Evolutionary conservation across 2,113 vertebrate species (phyloP).

Genomic region (Acinonyx jubatus): DNA sequence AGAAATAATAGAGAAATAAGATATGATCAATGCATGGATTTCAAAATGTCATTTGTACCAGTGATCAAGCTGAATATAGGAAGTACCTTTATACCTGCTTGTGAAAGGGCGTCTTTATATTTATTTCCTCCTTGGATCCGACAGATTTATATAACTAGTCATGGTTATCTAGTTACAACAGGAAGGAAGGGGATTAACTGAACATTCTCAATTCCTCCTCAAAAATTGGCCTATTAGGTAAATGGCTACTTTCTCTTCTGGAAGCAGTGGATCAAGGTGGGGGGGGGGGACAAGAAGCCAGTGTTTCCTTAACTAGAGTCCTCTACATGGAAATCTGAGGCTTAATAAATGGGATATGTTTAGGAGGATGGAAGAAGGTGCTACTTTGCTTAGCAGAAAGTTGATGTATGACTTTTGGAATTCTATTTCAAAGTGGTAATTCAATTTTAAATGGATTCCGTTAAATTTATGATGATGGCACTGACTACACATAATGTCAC

Average conservation of each 20-base stretch:
- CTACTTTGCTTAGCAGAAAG: neutral
- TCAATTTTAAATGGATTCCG: neutral
- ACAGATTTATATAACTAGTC: neutral
- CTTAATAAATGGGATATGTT: neutral
- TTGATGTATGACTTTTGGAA: neutral
- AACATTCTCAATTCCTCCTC: neutral
- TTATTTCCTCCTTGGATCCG: neutral
- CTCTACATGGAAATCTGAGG: neutral
- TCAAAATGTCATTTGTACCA: neutral
- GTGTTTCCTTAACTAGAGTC: neutral
- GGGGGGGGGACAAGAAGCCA: accelerated
- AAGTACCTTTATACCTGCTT: neutral
- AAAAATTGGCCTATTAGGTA: neutral
- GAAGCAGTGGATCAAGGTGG: neutral
- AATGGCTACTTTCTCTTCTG: neutral
- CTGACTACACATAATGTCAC: neutral
- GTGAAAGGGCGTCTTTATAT: neutral
- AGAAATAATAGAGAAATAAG: neutral
- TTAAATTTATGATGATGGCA: neutral
- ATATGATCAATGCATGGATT: neutral
- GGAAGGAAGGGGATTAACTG: neutral
- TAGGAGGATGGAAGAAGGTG: neutral
- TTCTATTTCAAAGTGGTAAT: neutral
- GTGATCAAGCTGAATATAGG: neutral
- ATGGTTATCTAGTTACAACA: neutral